phyloP scores from a whole-genome alignment of 2,113 vertebrate species.

The Delphinapterus leucas region DNA sequence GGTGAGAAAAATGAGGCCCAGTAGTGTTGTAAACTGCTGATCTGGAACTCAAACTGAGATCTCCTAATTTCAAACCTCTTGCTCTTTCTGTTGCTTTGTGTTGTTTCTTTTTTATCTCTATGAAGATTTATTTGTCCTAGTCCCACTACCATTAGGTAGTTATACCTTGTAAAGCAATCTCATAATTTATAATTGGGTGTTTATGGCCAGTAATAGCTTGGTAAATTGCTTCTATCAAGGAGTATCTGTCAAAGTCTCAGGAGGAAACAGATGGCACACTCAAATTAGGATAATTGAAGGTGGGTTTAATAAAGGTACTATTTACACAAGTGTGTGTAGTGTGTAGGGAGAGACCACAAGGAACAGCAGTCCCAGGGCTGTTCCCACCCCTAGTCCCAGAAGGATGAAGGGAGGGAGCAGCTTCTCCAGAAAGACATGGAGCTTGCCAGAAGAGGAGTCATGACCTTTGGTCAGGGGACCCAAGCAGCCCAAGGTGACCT shows the following conservation, averaged over 20 bases:
- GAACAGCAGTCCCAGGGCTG: neutral
- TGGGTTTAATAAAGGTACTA: neutral
- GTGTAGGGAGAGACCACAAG: neutral
- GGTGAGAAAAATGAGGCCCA: neutral
- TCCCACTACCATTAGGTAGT: neutral
- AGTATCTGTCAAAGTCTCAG: neutral
- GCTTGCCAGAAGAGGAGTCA: neutral
- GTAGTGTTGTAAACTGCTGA: neutral
- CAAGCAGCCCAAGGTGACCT: neutral
- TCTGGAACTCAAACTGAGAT: neutral
- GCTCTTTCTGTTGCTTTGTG: neutral
- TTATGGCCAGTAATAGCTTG: neutral
- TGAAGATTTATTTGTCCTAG: neutral
- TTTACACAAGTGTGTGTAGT: neutral
- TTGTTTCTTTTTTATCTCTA: neutral
- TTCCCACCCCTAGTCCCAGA: neutral
- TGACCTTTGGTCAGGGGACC: neutral
- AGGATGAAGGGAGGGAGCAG: neutral
- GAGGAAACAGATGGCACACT: slow-evolving; percentile 31
- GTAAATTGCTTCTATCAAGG: slow-evolving; percentile 6
- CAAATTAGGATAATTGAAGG: slow-evolving; percentile 1
- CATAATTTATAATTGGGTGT: slow-evolving; percentile 33
- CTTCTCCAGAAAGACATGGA: neutral
- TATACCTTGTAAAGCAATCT: slow-evolving; percentile 26
- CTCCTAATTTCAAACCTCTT: neutral